Conservation (phyloP, 2,797 vertebrate species). For the Dipus sagitta region DNA sequence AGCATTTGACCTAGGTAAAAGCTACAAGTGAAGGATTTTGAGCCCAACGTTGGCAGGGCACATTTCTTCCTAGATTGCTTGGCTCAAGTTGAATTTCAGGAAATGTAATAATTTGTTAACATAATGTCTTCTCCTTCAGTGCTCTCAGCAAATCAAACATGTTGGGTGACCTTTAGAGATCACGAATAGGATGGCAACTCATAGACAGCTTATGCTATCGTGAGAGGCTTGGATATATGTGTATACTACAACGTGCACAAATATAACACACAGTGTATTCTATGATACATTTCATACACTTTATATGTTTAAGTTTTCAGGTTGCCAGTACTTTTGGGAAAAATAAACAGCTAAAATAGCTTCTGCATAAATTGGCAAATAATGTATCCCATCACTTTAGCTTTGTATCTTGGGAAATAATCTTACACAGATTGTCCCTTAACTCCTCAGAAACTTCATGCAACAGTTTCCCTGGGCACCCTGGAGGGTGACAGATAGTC, state of each 20-base stretch:
- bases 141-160: slow-evolving; percentile 38
- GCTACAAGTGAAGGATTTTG: not conserved
- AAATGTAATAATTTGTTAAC: slow-evolving; percentile 46
- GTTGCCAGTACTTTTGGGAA: not conserved
- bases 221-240: not conserved
- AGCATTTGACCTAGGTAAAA: slow-evolving; percentile 8
- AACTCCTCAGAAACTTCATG: slow-evolving; percentile 54
- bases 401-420: slow-evolving; percentile 43
- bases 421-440: slow-evolving; percentile 23
- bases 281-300: not conserved
- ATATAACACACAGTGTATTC: not conserved
- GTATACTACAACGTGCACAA: not conserved
- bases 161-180: not conserved
- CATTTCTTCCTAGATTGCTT: slow-evolving; percentile 19
- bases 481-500: slow-evolving; percentile 69
- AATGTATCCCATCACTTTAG: slow-evolving; percentile 31
- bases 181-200: not conserved
- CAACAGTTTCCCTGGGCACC: not conserved
- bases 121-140: slow-evolving; percentile 14
- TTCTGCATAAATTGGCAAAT: slow-evolving; percentile 27
- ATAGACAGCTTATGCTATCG: not conserved
- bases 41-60: not conserved
- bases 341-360: slow-evolving; percentile 29
- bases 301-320: slow-evolving; percentile 32
- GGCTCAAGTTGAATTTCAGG: slow-evolving; percentile 38